Evolutionary conservation across 2,888 invertebrate genomes (phyloP).

Genomic region (Nineta flava): DNA sequence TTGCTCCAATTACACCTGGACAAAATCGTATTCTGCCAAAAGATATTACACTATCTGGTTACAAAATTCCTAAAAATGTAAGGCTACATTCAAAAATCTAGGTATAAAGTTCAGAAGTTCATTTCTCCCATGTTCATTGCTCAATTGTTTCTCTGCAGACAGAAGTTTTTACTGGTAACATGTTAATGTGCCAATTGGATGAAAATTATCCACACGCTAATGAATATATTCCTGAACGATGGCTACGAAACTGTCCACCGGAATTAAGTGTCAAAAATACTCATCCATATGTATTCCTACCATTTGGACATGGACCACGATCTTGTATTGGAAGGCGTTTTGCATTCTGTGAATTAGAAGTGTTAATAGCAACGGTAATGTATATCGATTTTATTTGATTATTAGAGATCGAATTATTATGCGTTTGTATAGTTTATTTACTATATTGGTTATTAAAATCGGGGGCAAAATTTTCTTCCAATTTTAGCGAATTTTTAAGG

Average conservation of each 20-base stretch:
- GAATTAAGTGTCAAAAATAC: slow-evolving; percentile 25
- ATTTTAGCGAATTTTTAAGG: no score
- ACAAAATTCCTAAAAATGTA: slow-evolving; percentile 24
- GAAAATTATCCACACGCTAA: slow-evolving; percentile 18
- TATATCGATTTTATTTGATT: slow-evolving; percentile 5
- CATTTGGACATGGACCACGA: slow-evolving; percentile 53
- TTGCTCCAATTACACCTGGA: slow-evolving; percentile 19
- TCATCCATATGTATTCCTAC: slow-evolving; percentile 43
- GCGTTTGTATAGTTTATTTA: neutral
- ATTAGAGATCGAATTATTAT: neutral
- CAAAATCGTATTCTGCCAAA: slow-evolving; percentile 17
- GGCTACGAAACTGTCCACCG: slow-evolving; percentile 17
- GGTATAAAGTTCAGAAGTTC: neutral
- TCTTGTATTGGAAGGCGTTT: slow-evolving; percentile 54
- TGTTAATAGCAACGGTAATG: slow-evolving; percentile 18
- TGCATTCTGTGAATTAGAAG: slow-evolving; percentile 41
- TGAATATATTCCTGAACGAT: slow-evolving; percentile 21
- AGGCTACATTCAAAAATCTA: no score
- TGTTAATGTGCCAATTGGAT: slow-evolving; percentile 19
- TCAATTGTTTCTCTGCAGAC: no score
- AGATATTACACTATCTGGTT: slow-evolving; percentile 23
- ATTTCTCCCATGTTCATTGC: neutral
- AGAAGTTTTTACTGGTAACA: slow-evolving; percentile 15
- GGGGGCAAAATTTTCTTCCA: no score
- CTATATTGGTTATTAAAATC: neutral